phyloP scores from a whole-genome alignment of 2,797 vertebrate species.

The Myotis planiceps region DNA sequence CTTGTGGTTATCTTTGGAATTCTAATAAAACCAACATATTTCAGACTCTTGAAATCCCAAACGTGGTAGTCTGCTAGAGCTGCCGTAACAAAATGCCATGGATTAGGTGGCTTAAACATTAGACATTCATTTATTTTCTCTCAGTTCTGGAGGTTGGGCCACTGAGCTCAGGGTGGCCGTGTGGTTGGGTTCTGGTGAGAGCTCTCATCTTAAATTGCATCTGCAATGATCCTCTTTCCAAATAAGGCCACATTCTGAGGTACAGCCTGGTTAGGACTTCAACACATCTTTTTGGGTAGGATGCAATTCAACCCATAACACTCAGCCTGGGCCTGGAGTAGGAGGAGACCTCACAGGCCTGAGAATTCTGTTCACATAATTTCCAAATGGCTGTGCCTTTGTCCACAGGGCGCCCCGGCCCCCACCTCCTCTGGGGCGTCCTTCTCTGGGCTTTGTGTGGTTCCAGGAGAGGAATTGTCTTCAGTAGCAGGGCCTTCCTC shows the following conservation, averaged over 20 bases:
- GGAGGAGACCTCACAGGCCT: background rate
- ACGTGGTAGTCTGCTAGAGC: background rate
- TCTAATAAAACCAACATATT: background rate
- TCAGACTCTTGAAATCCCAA: background rate
- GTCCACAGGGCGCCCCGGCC: background rate
- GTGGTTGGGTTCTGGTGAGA: background rate
- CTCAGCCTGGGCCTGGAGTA: background rate
- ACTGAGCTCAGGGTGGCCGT: background rate
- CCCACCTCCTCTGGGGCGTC: background rate
- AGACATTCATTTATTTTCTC: background rate
- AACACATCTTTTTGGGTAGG: background rate
- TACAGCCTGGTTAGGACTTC: background rate
- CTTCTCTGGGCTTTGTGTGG: background rate
- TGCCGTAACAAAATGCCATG: background rate
- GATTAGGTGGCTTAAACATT: background rate
- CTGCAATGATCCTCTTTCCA: background rate
- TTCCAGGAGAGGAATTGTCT: slow-evolving; percentile 50
- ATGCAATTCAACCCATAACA: background rate
- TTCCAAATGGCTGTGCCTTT: background rate
- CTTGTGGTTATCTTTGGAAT: background rate
- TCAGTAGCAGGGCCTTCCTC: background rate
- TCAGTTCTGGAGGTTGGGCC: background rate
- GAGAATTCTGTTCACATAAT: background rate
- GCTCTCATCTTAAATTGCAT: background rate
- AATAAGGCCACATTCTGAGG: background rate